Base-by-base conservation (phyloP, 2,797 vertebrate genomes). In the Anolis apletophallus region DNA sequence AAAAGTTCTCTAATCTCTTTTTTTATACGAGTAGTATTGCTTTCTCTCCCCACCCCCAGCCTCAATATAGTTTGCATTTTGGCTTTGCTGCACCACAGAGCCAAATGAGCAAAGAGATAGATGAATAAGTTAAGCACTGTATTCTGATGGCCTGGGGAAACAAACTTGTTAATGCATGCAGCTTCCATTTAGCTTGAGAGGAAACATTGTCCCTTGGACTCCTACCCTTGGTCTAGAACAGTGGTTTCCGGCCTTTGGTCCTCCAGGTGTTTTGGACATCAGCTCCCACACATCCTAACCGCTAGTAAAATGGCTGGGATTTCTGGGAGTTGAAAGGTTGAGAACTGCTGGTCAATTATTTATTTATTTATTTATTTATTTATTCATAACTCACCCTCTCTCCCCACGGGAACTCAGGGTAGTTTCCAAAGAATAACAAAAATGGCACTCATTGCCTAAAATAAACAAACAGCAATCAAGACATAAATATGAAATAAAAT, bases 1-100 rank as follows among this genome's bases (percentile, higher is more conserved):
- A 89, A 95, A 95, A 93, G 92, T 93, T 94, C 93, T 94, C 91
- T 94, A 93, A 93, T 94, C 93, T 95, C 93, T 90, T 82, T 93
- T 94, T 94, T 94, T 94, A 92, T 92, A n/a, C n/a, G n/a, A n/a
- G n/a, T n/a, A 95, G 92, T 89, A 93, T 93, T 52, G 55, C 67
- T 92, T 93, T 91, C 91, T 36, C 55, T 29, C 2, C 52, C 3
- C 76, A 46, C 7, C 46, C 40, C 7, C 46, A 46, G 46, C 67
- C 74, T 81, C 80, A 88, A 84, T 59, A 89, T 90, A 91, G 90
- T 94, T 55, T 90, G 54, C 32, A 68, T 79, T 92, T 91, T 50
- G 84, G 82, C 91, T 85, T 86, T 84, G 85, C 90, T 89, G 81
- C 67, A 87, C 75, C 89, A 84, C 82, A 90, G 87, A 81, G 78